phyloP scores from a whole-genome alignment of 2,888 invertebrate genomes.

The Cataglyphis albicans region DNA sequence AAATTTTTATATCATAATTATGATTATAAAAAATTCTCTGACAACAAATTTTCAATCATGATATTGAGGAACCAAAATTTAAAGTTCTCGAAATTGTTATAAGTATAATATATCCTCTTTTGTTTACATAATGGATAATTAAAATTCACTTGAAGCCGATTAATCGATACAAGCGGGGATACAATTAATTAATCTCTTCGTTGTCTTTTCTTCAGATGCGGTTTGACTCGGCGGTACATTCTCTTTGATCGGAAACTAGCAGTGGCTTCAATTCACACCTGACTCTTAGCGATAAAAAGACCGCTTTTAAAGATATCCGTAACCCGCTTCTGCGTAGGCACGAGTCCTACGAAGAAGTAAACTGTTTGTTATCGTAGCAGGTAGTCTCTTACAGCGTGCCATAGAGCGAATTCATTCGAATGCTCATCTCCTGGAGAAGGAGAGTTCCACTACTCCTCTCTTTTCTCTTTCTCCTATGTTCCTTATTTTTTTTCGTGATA shows the following conservation, averaged over 20 bases:
- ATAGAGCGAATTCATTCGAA: slow-evolving; percentile 70
- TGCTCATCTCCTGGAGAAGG: slow-evolving; percentile 46
- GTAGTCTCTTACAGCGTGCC: slow-evolving; percentile 72
- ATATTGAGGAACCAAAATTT: background rate
- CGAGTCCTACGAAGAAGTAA: slow-evolving; percentile 60
- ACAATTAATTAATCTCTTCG: slow-evolving; percentile 62
- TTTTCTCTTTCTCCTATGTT: background rate
- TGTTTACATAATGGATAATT: background rate
- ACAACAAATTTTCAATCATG: background rate
- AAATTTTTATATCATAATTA: background rate
- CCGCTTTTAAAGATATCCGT: slow-evolving; percentile 79
- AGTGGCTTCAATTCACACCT: slow-evolving; percentile 80
- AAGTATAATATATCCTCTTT: background rate
- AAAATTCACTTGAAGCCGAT: background rate
- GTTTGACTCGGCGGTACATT: slow-evolving; percentile 42
- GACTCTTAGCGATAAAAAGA: slow-evolving; percentile 79
- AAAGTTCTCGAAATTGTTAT: background rate
- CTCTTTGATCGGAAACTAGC: slow-evolving; percentile 71
- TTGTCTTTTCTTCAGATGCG: slow-evolving; percentile 16
- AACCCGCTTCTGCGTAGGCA: slow-evolving; percentile 65
- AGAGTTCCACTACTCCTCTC: background rate
- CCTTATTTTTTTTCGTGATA: slow-evolving; percentile 40
- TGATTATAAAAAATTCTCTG: background rate
- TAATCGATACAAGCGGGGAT: slow-evolving; percentile 30
- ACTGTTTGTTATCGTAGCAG: slow-evolving; percentile 79